Evolutionary conservation across 2,888 invertebrate genomes (phyloP), one percentile per base, ranked within the genome.

Genomic region (Plebejus argus): DNA sequence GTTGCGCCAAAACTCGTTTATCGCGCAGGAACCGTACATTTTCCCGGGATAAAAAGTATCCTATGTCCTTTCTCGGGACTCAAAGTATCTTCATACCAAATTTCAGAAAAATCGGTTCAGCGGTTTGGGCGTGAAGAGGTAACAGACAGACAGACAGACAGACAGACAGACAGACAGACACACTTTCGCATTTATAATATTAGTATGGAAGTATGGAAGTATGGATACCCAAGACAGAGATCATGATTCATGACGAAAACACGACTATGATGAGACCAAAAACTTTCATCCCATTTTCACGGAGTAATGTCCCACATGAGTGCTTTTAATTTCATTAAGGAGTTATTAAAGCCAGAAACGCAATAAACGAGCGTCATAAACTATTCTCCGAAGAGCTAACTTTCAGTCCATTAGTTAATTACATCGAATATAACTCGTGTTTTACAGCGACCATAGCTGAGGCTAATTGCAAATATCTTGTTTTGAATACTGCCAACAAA

Each of bases 341-440:
- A 39, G 71, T 71, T 39, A 71, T 33, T 35, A 71, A 71, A 23
- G 49, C 45, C 5, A 6, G 45, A 53, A 28, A 49, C 49, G 45
- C 23, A 74, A 74, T 53, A 74, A 20, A 49, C 15, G 74, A 7
- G 74, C 0, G 53, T 23, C 20, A 28, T 66, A 18, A 66, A 74
- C 23, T 23, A 39, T 45, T 5, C 71, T 20, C 72, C n/a, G 72
- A 39, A 28, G 53, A 53, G 74, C 18, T 15, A 74, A 49, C 74
- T 72, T 72, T 74, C 53, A 23, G 45, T 74, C 28, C 53, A 74
- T 74, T 74, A 53, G 72, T 72, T 72, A 72, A 74, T 74, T 74
- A 28, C 45, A 39, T n/a, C 7, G 20, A 39, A 35, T 28, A 28
- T 28, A 49, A 2, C 70, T 39, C 28, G 20, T 49, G 28, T 49